These are phyloP conservation scores for Leptatherina wallacei DNA, from an alignment of 2,797 vertebrate species.

Conservation along the genomic window DNA sequence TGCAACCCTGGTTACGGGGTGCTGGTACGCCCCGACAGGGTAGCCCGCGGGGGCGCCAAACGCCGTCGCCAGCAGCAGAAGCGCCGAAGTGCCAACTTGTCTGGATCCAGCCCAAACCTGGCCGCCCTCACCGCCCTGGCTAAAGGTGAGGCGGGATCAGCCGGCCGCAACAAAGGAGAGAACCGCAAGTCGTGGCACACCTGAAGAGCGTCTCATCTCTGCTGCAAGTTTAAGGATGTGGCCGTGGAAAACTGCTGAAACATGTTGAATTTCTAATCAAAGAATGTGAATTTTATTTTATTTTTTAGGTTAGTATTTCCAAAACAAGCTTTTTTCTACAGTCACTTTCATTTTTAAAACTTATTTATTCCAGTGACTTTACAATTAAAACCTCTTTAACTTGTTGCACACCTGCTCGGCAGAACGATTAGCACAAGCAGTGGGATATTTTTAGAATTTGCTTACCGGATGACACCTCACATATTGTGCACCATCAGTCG, in stretches of 20 bases:
- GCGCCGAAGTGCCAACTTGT: constrained; percentile 73
- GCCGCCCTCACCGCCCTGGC: constrained; percentile 81
- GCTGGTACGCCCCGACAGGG: constrained; percentile 76
- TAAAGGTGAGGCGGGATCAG: constrained; percentile 68
- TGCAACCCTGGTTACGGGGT: constrained; percentile 94
- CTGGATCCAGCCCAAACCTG: constrained; percentile 83
- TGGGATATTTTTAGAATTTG: too few relatives aligned
- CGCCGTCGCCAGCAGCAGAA: constrained; percentile 67
- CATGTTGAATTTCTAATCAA: constrained; percentile 25
- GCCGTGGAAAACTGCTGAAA: background rate
- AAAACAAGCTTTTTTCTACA: background rate
- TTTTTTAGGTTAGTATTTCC: background rate
- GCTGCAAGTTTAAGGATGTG: too few relatives aligned
- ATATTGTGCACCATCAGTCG: background rate
- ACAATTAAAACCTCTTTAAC: background rate
- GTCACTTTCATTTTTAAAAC: background rate
- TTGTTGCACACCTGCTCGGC: background rate
- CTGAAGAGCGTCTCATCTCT: constrained; percentile 32
- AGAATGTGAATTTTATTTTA: constrained; percentile 18
- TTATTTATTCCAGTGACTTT: constrained; percentile 23
- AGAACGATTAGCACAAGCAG: background rate
- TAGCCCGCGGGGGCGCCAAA: constrained; percentile 55
- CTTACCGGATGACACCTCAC: too few relatives aligned
- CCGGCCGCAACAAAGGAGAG: constrained; percentile 56
- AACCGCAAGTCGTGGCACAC: constrained; percentile 81